Evolutionary conservation across 2,113 vertebrate species (phyloP).

Genomic region (Anolis sagrei): DNA sequence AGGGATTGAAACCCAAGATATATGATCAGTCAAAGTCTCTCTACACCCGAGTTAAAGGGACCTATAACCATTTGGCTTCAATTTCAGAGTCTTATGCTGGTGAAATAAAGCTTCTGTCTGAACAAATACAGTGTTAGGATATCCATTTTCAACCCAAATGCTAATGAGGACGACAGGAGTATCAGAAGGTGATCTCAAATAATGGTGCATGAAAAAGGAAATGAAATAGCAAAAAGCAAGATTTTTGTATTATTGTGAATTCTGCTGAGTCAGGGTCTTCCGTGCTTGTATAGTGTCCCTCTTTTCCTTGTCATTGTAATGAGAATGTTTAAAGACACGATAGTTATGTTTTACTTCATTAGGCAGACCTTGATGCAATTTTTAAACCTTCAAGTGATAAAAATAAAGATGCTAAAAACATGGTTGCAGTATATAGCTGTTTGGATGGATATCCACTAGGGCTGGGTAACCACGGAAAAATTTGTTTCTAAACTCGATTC

Average conservation of each 20-base stretch:
- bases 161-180: neutral
- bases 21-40: neutral
- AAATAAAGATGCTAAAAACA: slow-evolving; percentile 17
- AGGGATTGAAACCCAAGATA: neutral
- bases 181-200: neutral
- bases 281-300: neutral
- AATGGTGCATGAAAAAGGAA: neutral
- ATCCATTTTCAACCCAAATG: neutral
- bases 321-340: neutral
- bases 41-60: too few relatives aligned
- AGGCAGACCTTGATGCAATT: neutral
- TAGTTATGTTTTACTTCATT: neutral
- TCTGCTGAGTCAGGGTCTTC: neutral
- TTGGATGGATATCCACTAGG: neutral
- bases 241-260: neutral
- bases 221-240: neutral
- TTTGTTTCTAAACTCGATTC: too few relatives aligned
- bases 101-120: neutral
- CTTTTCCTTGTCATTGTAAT: neutral
- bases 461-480: too few relatives aligned
- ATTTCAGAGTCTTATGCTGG: neutral
- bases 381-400: neutral
- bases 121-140: neutral
- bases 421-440: neutral
- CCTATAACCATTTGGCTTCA: neutral